These are phyloP conservation scores for Puffinus mauretanicus DNA, from an alignment of 2,113 vertebrate species.

Conservation along the genomic window DNA sequence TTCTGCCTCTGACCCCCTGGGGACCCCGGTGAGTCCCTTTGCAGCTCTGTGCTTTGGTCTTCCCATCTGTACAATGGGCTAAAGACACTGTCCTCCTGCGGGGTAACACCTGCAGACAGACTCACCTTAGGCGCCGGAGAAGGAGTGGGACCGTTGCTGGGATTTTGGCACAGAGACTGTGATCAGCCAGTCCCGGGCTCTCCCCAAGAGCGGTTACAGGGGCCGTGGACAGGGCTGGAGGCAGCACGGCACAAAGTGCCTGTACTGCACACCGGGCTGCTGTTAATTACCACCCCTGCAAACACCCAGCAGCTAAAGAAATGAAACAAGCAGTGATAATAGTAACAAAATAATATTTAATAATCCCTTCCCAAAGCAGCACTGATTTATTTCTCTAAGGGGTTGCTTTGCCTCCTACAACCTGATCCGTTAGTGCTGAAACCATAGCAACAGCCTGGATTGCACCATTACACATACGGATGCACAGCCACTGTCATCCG, in stretches of 20 bases:
- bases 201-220: background rate
- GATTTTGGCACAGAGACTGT: background rate
- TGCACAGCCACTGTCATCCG: background rate
- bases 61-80: background rate
- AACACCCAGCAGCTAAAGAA: background rate
- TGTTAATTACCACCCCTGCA: background rate
- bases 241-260: background rate
- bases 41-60: background rate
- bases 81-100: background rate
- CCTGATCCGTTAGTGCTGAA: background rate
- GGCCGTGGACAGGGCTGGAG: background rate
- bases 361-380: background rate
- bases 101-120: background rate
- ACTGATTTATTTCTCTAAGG: background rate
- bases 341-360: background rate
- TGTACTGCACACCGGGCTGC: accelerated
- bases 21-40: accelerated
- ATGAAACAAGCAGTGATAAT: background rate
- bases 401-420: background rate
- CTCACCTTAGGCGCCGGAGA: background rate
- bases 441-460: background rate
- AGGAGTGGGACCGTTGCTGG: background rate
- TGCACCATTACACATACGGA: background rate
- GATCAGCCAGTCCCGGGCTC: background rate
- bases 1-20: background rate